Percentiles rank a stretch among this genome's conserved stretches.
These are phyloP conservation scores for Epiblema foenella DNA, from an alignment of 2,888 invertebrate genomes.

Conservation along the genomic window DNA sequence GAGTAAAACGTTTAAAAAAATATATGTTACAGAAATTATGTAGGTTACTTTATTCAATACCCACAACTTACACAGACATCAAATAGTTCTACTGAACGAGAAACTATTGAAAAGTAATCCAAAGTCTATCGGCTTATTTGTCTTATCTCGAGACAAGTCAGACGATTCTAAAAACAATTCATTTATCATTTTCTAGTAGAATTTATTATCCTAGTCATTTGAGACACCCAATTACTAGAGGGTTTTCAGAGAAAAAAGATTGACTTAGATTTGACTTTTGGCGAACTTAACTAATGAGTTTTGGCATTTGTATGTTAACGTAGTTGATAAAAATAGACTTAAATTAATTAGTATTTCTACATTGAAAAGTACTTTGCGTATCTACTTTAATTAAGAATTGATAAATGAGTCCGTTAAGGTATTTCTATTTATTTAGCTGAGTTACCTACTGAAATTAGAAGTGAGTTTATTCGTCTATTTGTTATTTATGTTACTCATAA, in stretches of 20 bases:
- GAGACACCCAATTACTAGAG: background rate
- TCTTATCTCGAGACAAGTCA: slow-evolving; percentile 8
- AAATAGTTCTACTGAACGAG: background rate
- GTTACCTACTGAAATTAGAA: background rate
- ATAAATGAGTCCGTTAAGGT: background rate
- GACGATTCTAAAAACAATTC: background rate
- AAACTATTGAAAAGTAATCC: background rate
- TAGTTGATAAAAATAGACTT: slow-evolving; percentile 2
- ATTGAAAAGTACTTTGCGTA: background rate
- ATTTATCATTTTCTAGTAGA: background rate
- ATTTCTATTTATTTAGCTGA: background rate
- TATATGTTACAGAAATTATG: background rate
- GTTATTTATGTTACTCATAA: background rate
- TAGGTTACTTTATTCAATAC: background rate
- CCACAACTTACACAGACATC: background rate
- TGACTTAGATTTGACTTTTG: slow-evolving; percentile 21
- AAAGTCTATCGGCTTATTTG: background rate
- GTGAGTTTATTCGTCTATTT: background rate
- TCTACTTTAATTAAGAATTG: background rate
- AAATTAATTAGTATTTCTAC: slow-evolving; percentile 5
- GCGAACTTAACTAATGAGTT: slow-evolving; percentile 18
- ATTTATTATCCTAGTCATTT: slow-evolving; percentile 1
- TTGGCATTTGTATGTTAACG: background rate
- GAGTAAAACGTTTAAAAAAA: too few relatives aligned
- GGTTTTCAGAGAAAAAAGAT: background rate